Percentiles rank a stretch among this genome's conserved stretches.
Conservation (phyloP, 2,113 vertebrate genomes). For the Neogale vison region DNA sequence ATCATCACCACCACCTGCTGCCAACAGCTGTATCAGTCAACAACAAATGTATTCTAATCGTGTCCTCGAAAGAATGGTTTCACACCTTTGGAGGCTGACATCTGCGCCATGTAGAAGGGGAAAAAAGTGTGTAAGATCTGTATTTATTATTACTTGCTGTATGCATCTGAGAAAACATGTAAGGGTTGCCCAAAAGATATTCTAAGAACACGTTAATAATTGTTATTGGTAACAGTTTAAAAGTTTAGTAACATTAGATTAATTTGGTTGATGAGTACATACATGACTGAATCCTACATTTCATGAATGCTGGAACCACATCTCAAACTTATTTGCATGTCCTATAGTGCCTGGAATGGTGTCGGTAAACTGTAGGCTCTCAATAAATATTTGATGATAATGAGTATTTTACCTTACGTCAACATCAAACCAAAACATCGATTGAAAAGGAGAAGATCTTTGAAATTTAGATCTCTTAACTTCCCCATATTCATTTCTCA, state of each 20-base stretch:
- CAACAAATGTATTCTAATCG: conserved; percentile 7
- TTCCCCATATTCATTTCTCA: not conserved
- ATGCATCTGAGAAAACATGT: conserved; percentile 41
- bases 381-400: conserved; percentile 47
- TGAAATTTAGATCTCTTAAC: not conserved
- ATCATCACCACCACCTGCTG: not conserved
- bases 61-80: conserved; percentile 43
- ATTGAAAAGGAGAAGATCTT: not conserved
- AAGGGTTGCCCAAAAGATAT: not conserved
- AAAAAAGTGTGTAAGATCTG: conserved; percentile 18
- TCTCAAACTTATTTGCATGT: not conserved
- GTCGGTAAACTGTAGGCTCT: not conserved
- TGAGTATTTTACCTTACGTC: conserved; percentile 31
- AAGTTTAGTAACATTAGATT: conserved; percentile 32
- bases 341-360: not conserved
- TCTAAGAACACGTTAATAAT: conserved; percentile 27
- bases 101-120: conserved; percentile 43
- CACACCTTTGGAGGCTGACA: conserved; percentile 59
- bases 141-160: not conserved
- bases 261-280: conserved; percentile 1
- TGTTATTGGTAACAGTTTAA: conserved; percentile 20
- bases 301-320: not conserved
- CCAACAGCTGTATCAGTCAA: conserved; percentile 40
- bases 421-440: conserved; percentile 7
- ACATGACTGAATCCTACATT: not conserved